A percentile compares a stretch with the other conserved stretches of the same genome.
These are phyloP conservation scores for Boulengeromyrus knoepffleri DNA, from an alignment of 2,113 vertebrate species.

Conservation along the genomic window DNA sequence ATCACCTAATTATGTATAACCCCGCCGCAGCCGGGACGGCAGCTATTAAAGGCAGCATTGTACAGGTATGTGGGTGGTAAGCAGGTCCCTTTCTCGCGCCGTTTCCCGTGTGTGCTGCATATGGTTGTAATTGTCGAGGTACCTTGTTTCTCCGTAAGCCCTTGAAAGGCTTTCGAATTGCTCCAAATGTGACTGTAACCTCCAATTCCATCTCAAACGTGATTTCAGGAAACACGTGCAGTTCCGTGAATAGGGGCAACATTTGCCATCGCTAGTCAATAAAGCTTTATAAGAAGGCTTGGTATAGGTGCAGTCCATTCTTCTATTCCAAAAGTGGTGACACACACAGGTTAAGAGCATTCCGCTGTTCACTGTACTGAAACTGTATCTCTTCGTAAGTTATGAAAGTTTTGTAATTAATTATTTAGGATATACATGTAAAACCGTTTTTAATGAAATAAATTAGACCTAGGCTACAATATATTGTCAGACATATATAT, in stretches of 20 bases:
- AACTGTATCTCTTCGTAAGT: background rate
- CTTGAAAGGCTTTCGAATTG: conserved; percentile 25
- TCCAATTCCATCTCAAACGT: conserved; percentile 20
- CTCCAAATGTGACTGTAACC: conserved; percentile 19
- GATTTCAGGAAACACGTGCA: conserved; percentile 49
- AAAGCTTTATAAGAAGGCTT: conserved; percentile 25
- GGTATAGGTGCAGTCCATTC: background rate
- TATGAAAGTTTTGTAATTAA: background rate
- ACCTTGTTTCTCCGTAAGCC: background rate
- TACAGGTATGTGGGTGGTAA: conserved; percentile 22
- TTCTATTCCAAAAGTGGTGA: background rate
- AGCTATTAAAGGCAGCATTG: conserved; percentile 17
- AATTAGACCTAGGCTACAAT: background rate
- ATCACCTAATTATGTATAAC: conserved; percentile 14
- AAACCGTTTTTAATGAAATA: background rate
- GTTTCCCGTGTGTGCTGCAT: background rate
- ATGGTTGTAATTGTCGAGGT: conserved; percentile 12
- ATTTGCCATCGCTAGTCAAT: conserved; percentile 46
- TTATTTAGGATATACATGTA: background rate
- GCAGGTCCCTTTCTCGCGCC: background rate
- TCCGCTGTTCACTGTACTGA: background rate
- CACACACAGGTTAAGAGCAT: background rate
- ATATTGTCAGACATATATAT: background rate
- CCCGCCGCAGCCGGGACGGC: background rate
- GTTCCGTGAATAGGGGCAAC: conserved; percentile 43